A percentile compares a stretch with the other conserved stretches of the same genome.
Conservation (phyloP, 2,888 invertebrate species). For the Patella ulyssiponensis region DNA sequence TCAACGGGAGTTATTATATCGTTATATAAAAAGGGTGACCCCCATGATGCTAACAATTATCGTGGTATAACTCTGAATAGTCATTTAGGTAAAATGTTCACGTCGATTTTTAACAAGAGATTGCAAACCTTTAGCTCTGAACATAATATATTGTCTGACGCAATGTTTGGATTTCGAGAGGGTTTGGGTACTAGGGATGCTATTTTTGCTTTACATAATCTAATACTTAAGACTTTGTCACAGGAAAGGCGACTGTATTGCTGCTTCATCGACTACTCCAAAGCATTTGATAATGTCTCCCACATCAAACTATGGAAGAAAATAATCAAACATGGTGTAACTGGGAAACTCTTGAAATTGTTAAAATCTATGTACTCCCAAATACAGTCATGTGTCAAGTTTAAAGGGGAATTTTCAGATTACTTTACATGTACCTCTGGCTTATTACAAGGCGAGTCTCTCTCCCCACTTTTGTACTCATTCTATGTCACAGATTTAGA, state of each 20-base stretch:
- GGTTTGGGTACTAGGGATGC: background rate
- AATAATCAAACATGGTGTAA: background rate
- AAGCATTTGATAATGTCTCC: slow-evolving; percentile 10
- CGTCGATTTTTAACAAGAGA: slow-evolving; percentile 7
- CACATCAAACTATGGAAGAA: background rate
- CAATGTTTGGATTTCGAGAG: background rate
- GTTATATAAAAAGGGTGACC: background rate
- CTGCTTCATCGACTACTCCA: background rate
- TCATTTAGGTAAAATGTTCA: slow-evolving; percentile 11
- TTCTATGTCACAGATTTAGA: slow-evolving; percentile 6
- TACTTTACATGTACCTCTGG: background rate
- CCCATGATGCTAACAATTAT: background rate
- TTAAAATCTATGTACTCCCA: slow-evolving; percentile 6
- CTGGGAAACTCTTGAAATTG: background rate
- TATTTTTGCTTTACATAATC: background rate
- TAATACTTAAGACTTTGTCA: background rate
- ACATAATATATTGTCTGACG: background rate
- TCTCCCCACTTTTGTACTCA: slow-evolving; percentile 9
- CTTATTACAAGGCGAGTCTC: slow-evolving; percentile 2
- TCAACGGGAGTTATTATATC: background rate
- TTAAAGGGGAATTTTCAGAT: background rate
- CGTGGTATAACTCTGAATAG: background rate
- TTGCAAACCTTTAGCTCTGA: background rate
- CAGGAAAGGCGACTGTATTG: background rate
- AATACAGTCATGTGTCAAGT: background rate